Conservation (phyloP, 2,113 vertebrate species). For the Hemibagrus wyckioides region DNA sequence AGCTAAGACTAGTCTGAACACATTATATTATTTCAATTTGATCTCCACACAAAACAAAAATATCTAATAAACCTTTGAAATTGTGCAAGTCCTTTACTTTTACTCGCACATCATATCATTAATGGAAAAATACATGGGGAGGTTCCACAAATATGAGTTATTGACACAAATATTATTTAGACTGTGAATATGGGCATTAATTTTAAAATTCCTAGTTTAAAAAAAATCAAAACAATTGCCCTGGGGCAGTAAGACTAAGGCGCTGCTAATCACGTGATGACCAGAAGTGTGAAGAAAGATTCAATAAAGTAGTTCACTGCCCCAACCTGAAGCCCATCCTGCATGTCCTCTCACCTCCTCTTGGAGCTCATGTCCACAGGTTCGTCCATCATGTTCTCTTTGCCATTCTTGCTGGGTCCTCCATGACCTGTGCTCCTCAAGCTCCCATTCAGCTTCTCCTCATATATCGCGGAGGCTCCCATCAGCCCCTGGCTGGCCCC, state of each 20-base stretch:
- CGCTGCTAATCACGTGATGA: neutral
- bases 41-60: neutral
- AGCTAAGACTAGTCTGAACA: neutral
- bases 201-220: neutral
- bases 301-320: neutral
- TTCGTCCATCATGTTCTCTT: conserved; percentile 93
- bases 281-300: neutral
- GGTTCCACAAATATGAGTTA: neutral
- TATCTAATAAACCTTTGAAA: neutral
- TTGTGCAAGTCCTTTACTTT: neutral
- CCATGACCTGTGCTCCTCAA: conserved; percentile 78
- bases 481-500: conserved; percentile 69
- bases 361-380: conserved; percentile 97
- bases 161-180: neutral
- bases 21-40: neutral
- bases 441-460: conserved; percentile 77
- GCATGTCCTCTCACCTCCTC: conserved; percentile 78
- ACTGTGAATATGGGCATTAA: neutral
- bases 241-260: neutral
- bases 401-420: conserved; percentile 83
- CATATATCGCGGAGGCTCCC: conserved; percentile 63
- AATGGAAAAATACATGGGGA: neutral
- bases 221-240: neutral
- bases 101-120: neutral
- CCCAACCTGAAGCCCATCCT: neutral